These are phyloP conservation scores for Eupithecia abbreviata DNA, from an alignment of 2,888 invertebrate genomes.

Conservation along the genomic window DNA sequence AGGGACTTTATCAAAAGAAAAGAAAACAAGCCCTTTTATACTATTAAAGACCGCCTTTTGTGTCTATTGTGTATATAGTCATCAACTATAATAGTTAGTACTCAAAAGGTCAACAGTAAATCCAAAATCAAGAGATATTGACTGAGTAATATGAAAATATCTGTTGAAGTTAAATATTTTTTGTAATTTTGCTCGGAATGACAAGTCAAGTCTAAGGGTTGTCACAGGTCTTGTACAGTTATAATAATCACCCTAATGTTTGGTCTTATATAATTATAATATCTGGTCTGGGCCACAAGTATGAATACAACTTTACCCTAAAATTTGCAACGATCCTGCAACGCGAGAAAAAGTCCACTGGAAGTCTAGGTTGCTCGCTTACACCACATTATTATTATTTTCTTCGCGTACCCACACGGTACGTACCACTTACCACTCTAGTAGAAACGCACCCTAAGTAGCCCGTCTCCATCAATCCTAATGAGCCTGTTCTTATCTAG, in stretches of 20 bases:
- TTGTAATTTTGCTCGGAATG: background rate
- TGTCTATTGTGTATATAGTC: background rate
- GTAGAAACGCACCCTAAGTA: background rate
- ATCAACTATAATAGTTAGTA: background rate
- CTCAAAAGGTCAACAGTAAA: background rate
- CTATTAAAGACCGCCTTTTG: background rate
- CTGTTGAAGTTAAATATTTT: background rate
- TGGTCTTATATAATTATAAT: background rate
- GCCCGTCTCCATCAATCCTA: slow-evolving; percentile 15
- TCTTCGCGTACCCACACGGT: background rate
- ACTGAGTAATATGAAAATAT: background rate
- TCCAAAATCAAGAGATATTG: background rate
- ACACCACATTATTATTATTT: background rate
- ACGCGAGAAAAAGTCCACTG: background rate
- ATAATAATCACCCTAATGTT: too few relatives aligned
- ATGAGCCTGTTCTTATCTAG: slow-evolving; percentile 31
- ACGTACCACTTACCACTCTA: background rate
- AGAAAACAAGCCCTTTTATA: slow-evolving; percentile 2
- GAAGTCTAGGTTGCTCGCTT: background rate
- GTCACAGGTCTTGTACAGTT: too few relatives aligned
- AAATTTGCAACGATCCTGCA: background rate
- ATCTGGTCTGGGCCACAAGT: background rate
- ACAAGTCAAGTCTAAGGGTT: background rate
- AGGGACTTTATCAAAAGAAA: background rate
- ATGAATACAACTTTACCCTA: background rate